A percentile compares a stretch with the other conserved stretches of the same genome.
Conservation (phyloP, 2,888 invertebrate species). For the Gastrophysa polygoni region DNA sequence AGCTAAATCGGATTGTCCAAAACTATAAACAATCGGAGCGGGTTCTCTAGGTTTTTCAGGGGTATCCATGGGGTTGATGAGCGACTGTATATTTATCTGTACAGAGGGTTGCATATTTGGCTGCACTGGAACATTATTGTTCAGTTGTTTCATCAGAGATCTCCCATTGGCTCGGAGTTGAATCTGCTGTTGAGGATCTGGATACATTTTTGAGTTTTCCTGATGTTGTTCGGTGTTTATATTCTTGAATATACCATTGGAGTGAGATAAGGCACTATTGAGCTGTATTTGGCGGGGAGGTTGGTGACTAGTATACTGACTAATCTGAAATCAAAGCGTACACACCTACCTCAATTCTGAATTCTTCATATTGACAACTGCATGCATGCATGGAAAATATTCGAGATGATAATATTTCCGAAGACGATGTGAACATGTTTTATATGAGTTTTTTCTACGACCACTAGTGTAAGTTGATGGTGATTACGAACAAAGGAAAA, state of each 20-base stretch:
- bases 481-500: too few species aligned
- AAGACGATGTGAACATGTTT: too few species aligned
- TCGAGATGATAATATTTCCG: too few species aligned
- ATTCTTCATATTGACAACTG: too few species aligned
- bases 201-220: constrained; percentile 12
- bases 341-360: too few species aligned
- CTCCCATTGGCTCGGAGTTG: constrained; percentile 41
- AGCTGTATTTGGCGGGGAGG: constrained; percentile 41
- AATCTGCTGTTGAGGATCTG: constrained; percentile 24
- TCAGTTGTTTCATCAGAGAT: constrained; percentile 32
- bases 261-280: constrained; percentile 38
- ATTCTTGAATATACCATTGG: constrained; percentile 40
- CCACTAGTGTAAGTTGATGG: too few species aligned
- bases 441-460: too few species aligned
- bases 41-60: constrained; percentile 51
- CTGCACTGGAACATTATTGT: constrained; percentile 30
- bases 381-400: too few species aligned
- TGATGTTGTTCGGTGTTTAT: constrained; percentile 22
- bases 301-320: constrained; percentile 49
- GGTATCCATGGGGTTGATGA: constrained; percentile 52
- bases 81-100: constrained; percentile 55
- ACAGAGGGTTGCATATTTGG: constrained; percentile 53
- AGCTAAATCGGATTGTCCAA: constrained; percentile 53
- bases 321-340: constrained; percentile 44
- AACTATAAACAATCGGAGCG: constrained; percentile 55